Evolutionary conservation across 2,797 vertebrate genomes (phyloP).

Genomic region (Malacoraja senta): DNA sequence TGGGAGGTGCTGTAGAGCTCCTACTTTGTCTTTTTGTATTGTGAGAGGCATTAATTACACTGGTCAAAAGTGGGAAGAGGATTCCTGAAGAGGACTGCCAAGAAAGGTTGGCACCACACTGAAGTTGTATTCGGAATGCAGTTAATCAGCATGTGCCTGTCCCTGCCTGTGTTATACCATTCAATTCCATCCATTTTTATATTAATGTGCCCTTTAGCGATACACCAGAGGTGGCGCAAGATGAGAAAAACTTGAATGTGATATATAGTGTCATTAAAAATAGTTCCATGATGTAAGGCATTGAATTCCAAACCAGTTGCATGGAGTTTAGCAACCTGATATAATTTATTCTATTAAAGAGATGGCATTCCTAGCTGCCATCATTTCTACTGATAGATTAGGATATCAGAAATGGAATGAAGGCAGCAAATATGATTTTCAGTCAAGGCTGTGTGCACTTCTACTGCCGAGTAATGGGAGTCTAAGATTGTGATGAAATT

Average conservation of each 20-base stretch:
- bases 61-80: background rate
- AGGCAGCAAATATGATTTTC: conserved; percentile 30
- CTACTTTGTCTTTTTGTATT: background rate
- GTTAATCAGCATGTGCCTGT: background rate
- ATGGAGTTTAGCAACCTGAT: background rate
- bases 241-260: background rate
- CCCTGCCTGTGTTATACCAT: background rate
- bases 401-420: conserved; percentile 23
- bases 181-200: background rate
- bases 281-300: background rate
- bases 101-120: background rate
- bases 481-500: conserved; percentile 24
- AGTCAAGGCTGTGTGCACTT: conserved; percentile 4
- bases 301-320: background rate
- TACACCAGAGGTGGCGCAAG: background rate
- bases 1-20: background rate
- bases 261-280: background rate
- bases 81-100: background rate
- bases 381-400: conserved; percentile 6
- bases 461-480: background rate
- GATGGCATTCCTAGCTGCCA: background rate
- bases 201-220: background rate
- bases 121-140: background rate
- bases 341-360: background rate
- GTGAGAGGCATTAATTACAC: background rate